Base-by-base conservation (phyloP, 2,113 vertebrate species). In the Ellobius talpinus region DNA sequence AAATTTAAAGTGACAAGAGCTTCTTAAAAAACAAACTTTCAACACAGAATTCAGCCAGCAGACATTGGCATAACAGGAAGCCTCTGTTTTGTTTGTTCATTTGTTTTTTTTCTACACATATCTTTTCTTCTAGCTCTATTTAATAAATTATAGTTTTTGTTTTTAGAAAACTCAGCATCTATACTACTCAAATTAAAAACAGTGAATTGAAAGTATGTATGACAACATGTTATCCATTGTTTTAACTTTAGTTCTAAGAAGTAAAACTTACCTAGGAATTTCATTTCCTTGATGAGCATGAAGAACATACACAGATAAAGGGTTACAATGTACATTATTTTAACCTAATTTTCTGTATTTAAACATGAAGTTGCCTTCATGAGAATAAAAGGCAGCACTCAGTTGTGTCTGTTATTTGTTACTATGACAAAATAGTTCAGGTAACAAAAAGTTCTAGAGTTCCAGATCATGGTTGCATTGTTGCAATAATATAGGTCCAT, bases 1-100 rank as follows among this genome's bases (percentile, higher is more conserved):
- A 98, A 97, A 97, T 98, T 93, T 55, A 96, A 98, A 98, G 94
- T 47, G 90, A 97, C 95, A 97, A 96, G 82, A 95, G 3, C 33
- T 17, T 96, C 45, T 6, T 24, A 93, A 91, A 97, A 78, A 94
- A 95, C 95, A 23, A 31, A 95, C 76, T 95, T 97, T 95, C 33
- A 94, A 95, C 87, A 50, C 85, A 21, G 33, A 92, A 63, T 36
- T 3, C 45, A 96, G 58, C 42, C 42, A 91, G 50, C 2, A 58
- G 74, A 90, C 42, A 33, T 42, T 12, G 19, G 19, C 26, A 36
- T 1, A 72, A 36, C 24, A 31, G 19, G 12, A 39, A 72, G 5
- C 13, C 33, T 95, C 12, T 39, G 19, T 82, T 24, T n/a, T 45
- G 23, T 74, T 74, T 42, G 39, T 39, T 72, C 17, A 7, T 72